phyloP scores from a whole-genome alignment of 2,797 vertebrate species.

The Hozukius guyotensis region DNA sequence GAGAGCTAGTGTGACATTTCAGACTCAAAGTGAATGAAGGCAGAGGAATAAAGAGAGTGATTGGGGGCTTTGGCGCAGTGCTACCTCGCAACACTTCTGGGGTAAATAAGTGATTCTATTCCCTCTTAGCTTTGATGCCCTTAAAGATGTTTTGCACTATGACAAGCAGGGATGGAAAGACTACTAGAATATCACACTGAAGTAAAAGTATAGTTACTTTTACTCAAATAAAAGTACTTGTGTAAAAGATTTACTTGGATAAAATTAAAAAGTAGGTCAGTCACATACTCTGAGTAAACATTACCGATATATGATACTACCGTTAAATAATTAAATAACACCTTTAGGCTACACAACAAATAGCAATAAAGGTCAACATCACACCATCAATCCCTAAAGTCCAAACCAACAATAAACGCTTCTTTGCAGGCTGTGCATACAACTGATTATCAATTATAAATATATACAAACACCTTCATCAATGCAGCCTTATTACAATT shows the following conservation, averaged over 20 bases:
- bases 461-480: background rate
- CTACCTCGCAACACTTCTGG: background rate
- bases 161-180: background rate
- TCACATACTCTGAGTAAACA: background rate
- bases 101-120: conserved; percentile 28
- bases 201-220: background rate
- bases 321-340: background rate
- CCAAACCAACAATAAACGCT: background rate
- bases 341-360: background rate
- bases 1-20: conserved; percentile 48
- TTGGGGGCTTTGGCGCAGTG: background rate
- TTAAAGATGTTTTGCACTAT: conserved; percentile 9
- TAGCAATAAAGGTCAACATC: background rate
- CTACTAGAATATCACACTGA: background rate
- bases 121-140: conserved; percentile 3
- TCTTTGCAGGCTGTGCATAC: background rate
- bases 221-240: background rate
- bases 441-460: background rate
- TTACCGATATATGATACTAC: no score
- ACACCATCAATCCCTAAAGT: background rate
- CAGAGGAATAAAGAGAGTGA: conserved; percentile 30
- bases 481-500: background rate
- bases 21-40: conserved; percentile 7
- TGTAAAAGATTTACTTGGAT: background rate
- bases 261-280: background rate